Evolutionary conservation across 2,113 vertebrate genomes (phyloP).

Genomic region (Candoia aspera): DNA sequence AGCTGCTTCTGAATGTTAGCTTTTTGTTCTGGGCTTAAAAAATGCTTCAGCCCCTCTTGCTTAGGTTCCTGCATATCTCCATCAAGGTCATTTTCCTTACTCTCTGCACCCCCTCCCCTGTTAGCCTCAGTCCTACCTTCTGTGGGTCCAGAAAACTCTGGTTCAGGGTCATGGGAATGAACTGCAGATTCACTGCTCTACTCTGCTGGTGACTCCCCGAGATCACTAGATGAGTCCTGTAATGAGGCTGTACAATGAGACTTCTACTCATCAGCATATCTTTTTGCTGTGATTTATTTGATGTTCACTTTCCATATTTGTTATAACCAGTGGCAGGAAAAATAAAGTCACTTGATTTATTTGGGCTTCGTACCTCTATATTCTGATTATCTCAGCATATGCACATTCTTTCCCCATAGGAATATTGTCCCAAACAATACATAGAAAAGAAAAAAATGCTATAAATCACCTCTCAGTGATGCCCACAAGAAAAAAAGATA

Average conservation of each 20-base stretch:
- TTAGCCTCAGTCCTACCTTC: neutral
- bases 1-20: neutral
- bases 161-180: neutral
- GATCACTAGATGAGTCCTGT: neutral
- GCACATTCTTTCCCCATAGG: neutral
- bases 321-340: neutral
- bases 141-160: neutral
- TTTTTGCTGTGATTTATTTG: constrained; percentile 5
- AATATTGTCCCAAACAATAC: neutral
- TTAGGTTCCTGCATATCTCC: neutral
- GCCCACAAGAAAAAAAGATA: neutral
- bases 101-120: neutral
- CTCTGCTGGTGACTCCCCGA: neutral
- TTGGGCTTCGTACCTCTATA: neutral
- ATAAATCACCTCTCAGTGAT: neutral
- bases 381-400: constrained; percentile 8
- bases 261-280: neutral
- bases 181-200: neutral
- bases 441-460: neutral
- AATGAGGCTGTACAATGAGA: neutral
- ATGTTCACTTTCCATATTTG: neutral
- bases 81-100: neutral
- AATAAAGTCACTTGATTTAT: neutral
- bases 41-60: neutral
- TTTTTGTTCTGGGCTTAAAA: neutral